Conservation (phyloP, 2,888 invertebrate genomes). For the Pogonocherus hispidulus region DNA sequence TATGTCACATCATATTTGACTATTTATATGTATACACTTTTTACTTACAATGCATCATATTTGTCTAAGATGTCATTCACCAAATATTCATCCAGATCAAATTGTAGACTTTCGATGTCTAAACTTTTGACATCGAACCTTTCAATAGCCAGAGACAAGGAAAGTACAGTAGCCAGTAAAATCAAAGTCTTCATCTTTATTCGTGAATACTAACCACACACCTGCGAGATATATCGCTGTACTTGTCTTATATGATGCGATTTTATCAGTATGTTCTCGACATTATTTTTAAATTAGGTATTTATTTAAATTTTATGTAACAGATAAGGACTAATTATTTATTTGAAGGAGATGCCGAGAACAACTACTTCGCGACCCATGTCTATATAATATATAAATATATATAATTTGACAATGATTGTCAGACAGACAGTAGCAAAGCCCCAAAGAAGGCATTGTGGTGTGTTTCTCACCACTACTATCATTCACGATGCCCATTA, state of each 20-base stretch:
- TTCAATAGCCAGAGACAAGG: not conserved
- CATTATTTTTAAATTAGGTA: not conserved
- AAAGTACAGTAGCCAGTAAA: not conserved
- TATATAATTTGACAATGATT: too few relatives aligned
- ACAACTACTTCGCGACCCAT: too few relatives aligned
- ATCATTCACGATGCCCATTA: too few relatives aligned
- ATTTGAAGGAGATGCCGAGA: too few relatives aligned
- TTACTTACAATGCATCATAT: conserved; percentile 2
- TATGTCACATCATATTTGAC: too few relatives aligned
- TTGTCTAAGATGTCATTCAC: not conserved
- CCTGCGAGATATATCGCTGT: not conserved
- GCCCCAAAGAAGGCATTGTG: too few relatives aligned
- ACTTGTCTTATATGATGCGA: not conserved
- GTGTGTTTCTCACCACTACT: too few relatives aligned
- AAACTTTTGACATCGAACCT: not conserved
- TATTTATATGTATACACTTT: not conserved
- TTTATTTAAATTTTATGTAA: not conserved
- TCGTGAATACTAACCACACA: not conserved
- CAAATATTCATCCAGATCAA: not conserved
- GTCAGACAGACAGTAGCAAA: too few relatives aligned
- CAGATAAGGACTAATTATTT: not conserved
- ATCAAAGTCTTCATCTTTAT: conserved; percentile 2
- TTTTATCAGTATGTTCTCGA: too few relatives aligned
- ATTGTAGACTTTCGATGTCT: not conserved
- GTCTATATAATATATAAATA: too few relatives aligned